Base-by-base conservation (phyloP, 2,797 vertebrate genomes). In the Takifugu ocellatus region DNA sequence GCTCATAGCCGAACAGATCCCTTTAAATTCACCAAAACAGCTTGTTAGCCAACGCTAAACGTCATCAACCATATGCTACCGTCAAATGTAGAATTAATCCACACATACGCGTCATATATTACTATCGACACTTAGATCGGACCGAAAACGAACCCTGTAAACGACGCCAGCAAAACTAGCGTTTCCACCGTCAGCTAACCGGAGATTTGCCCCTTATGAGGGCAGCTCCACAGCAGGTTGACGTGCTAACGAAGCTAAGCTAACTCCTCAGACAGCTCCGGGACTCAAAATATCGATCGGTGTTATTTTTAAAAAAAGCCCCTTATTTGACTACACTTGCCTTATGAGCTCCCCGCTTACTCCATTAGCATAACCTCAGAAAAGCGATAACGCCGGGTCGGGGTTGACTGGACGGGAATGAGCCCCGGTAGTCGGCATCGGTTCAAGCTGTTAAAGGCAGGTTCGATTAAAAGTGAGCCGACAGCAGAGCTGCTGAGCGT, bases 361-460 rank as follows among this genome's bases (percentile, higher is more conserved):
- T 56, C 55, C 25, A 0, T 6, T 8, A 63, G 53, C 78, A 68
- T 60, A 61, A 78, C 68, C 78, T 70, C 51, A 25, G 45, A 17
- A 12, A 39, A 63, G 25, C 31, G 16, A 11, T 17, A 2, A 0
- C 8, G 3, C 1, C 15, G 39, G 64, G 66, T 72, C 75, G 55
- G 16, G 50, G 8, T 4, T 16, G 6, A 61, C 3, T 84, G 79
- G 78, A 85, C 81, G 82, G 78, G 58, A 66, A 68, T 66, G 58
- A 74, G 54, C 59, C 70, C 59, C 57, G 69, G 73, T 65, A 21
- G 29, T 54, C 74, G 8, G 49, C 67, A 27, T 54, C 77, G 12
- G 50, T 49, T 72, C 60, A 48, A 60, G 61, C 56, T 26, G 53
- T 85, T 81, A 78, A 85, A 85, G 84, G 84, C 1, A 71, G 68